Conservation (phyloP, 2,888 invertebrate species). For the Drosophila percnosoma region DNA sequence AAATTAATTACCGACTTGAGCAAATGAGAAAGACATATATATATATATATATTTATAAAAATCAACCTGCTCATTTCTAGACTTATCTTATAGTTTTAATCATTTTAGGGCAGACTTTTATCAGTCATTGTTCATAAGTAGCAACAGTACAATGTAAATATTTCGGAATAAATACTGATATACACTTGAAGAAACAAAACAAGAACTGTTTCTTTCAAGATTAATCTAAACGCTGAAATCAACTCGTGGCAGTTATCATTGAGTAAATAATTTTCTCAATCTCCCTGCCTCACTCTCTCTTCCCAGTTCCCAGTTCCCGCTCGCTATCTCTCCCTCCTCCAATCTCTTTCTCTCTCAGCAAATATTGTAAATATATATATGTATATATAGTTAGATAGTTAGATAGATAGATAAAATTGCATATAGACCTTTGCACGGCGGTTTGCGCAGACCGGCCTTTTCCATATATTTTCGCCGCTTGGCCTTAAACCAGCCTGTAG, state of each 20-base stretch:
- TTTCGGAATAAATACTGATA: neutral
- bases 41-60: too few relatives aligned
- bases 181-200: neutral
- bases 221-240: neutral
- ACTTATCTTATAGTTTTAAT: neutral
- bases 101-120: neutral
- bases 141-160: neutral
- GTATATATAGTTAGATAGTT: neutral
- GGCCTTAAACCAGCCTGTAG: neutral
- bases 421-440: slow-evolving; percentile 42
- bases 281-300: neutral
- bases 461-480: slow-evolving; percentile 12
- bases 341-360: neutral
- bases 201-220: neutral
- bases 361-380: neutral
- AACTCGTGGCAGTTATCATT: neutral
- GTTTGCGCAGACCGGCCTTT: slow-evolving; percentile 11
- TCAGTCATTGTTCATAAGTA: neutral
- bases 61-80: neutral
- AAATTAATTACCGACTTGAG: neutral
- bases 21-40: too few relatives aligned
- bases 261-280: neutral
- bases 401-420: slow-evolving; percentile 1
- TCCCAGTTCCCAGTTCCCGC: neutral
- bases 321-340: neutral